Conservation (phyloP, 2,113 vertebrate species). For the Acanthochromis polyacanthus region DNA sequence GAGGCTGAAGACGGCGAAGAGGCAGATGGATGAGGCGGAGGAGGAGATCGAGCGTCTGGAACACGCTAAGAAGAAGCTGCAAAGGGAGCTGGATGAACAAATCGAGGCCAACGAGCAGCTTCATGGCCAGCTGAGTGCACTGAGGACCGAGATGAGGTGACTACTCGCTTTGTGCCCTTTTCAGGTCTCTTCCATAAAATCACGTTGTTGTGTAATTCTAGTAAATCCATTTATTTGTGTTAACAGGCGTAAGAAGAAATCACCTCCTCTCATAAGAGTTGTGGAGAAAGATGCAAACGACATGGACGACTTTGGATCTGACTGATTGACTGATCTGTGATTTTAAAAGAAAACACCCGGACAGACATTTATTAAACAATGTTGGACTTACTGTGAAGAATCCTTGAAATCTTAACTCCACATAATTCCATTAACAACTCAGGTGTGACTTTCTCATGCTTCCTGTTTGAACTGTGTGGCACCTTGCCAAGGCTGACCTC, state of each 20-base stretch:
- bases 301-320: constrained; percentile 67
- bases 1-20: constrained; percentile 94
- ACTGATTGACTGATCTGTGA: constrained; percentile 50
- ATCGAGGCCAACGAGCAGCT: constrained; percentile 92
- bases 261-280: constrained; percentile 56
- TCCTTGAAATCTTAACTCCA: constrained; percentile 18
- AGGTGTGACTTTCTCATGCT: constrained; percentile 52
- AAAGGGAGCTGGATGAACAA: constrained; percentile 96
- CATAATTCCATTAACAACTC: constrained; percentile 62
- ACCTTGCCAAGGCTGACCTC: constrained; percentile 64
- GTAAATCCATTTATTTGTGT: not conserved
- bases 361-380: not conserved
- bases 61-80: constrained; percentile 92
- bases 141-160: constrained; percentile 91
- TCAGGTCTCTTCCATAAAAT: not conserved
- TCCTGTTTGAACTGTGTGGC: constrained; percentile 14
- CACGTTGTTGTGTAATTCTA: not conserved
- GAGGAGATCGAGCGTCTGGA: constrained; percentile 97
- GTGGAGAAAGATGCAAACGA: constrained; percentile 62
- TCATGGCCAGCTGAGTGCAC: constrained; percentile 87
- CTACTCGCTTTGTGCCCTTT: constrained; percentile 3
- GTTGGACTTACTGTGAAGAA: constrained; percentile 36
- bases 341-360: not conserved
- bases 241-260: constrained; percentile 78
- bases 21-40: constrained; percentile 96